A percentile compares a stretch with the other conserved stretches of the same genome.
Evolutionary conservation across 2,888 invertebrate species (phyloP).

Genomic region (Hypomecis punctinalis): DNA sequence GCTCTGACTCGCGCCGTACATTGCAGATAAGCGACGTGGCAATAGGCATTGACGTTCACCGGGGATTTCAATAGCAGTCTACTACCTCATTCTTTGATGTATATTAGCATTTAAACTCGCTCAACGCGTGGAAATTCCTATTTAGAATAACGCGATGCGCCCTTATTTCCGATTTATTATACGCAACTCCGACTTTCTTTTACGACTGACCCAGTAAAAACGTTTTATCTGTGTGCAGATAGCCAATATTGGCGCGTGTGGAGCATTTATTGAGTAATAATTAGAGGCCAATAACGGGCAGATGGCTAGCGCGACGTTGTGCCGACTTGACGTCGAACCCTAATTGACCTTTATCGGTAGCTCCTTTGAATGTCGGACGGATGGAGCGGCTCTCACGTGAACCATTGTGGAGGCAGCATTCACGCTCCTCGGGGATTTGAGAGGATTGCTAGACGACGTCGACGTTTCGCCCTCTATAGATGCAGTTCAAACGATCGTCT

Average conservation of each 20-base stretch:
- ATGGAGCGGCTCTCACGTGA: conserved; percentile 63
- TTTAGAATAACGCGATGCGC: conserved; percentile 56
- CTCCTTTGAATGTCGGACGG: conserved; percentile 70
- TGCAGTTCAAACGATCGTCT: conserved; percentile 52
- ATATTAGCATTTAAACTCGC: conserved; percentile 76
- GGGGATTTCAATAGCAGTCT: conserved; percentile 79
- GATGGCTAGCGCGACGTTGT: conserved; percentile 50
- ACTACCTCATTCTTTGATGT: conserved; percentile 72
- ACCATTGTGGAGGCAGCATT: conserved; percentile 66
- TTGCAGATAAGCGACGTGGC: conserved; percentile 80
- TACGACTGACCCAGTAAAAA: conserved; percentile 47
- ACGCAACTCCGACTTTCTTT: conserved; percentile 38
- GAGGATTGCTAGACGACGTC: conserved; percentile 65
- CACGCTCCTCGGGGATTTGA: conserved; percentile 71
- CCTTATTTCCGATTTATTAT: conserved; percentile 32
- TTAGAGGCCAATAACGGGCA: conserved; percentile 52
- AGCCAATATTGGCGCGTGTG: conserved; percentile 43
- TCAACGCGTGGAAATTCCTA: conserved; percentile 66
- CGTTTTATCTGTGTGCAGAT: conserved; percentile 45
- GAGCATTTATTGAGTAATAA: conserved; percentile 55
- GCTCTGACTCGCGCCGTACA: conserved; percentile 61
- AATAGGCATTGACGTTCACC: conserved; percentile 82
- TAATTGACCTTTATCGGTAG: conserved; percentile 75
- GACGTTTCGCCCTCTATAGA: conserved; percentile 57
- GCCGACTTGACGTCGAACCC: conserved; percentile 54